A percentile compares a stretch with the other conserved stretches of the same genome.
Evolutionary conservation across 2,888 invertebrate species (phyloP).

Genomic region (Leptinotarsa haldemani): DNA sequence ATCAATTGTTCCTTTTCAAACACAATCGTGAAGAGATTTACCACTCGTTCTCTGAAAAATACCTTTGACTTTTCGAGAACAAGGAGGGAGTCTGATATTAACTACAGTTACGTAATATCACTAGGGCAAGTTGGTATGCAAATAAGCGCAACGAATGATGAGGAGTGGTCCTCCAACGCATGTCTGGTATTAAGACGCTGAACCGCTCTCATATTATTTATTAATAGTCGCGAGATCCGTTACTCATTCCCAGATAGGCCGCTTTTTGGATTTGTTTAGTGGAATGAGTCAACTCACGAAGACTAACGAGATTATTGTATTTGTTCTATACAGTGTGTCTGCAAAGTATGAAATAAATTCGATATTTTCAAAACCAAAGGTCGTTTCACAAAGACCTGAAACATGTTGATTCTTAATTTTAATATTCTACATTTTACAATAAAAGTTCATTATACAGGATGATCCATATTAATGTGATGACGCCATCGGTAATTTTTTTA

Average conservation of each 20-base stretch:
- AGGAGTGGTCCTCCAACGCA: conserved; percentile 62
- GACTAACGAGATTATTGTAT: too few species aligned
- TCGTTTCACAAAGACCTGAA: too few species aligned
- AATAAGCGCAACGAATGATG: conserved; percentile 51
- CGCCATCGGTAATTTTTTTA: too few species aligned
- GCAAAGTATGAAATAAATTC: too few species aligned
- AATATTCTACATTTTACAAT: too few species aligned
- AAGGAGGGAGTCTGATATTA: conserved; percentile 45
- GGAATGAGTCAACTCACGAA: background rate
- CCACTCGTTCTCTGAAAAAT: conserved; percentile 1
- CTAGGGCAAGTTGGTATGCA: conserved; percentile 62
- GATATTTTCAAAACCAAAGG: too few species aligned
- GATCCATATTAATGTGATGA: too few species aligned
- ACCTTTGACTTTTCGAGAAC: conserved; percentile 7
- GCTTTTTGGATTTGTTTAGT: conserved; percentile 6
- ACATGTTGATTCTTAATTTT: too few species aligned
- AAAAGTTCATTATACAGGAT: too few species aligned
- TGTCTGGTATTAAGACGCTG: conserved; percentile 62
- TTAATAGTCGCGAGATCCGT: conserved; percentile 39
- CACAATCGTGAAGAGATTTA: background rate
- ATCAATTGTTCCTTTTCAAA: background rate
- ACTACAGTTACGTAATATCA: conserved; percentile 64
- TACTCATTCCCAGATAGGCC: conserved; percentile 29
- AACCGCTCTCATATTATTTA: conserved; percentile 58
- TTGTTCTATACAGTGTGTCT: too few species aligned